A percentile compares a stretch with the other conserved stretches of the same genome.
These are phyloP conservation scores for Pammene fasciana DNA, from an alignment of 2,888 invertebrate genomes.

Conservation along the genomic window DNA sequence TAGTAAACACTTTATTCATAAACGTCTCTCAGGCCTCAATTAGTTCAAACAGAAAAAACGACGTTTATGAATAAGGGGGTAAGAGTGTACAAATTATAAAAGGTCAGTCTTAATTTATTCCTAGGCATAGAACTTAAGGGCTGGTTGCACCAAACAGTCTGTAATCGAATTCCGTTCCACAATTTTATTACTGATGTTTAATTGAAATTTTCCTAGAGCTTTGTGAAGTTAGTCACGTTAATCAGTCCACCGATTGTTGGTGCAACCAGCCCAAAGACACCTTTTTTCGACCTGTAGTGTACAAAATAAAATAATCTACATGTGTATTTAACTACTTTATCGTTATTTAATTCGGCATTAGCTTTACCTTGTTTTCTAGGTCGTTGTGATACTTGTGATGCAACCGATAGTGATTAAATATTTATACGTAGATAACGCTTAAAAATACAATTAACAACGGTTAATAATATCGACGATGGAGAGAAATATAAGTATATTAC, in stretches of 20 bases:
- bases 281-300: background rate
- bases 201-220: no score
- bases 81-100: background rate
- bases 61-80: no score
- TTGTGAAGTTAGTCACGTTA: background rate
- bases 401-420: constrained; percentile 1
- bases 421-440: constrained; percentile 19
- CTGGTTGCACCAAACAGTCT: no score
- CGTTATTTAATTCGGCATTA: background rate
- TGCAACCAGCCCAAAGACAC: background rate
- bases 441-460: background rate
- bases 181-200: no score
- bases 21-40: no score
- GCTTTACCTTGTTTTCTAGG: constrained; percentile 18
- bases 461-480: background rate
- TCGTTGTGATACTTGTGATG: background rate
- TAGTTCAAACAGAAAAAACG: no score
- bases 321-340: background rate
- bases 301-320: background rate
- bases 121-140: background rate
- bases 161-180: no score
- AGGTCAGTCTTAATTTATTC: background rate
- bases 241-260: background rate
- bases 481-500: background rate
- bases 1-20: no score